Base-by-base conservation (phyloP, 1,140 invertebrate genomes). In the Spodoptera frugiperda region DNA sequence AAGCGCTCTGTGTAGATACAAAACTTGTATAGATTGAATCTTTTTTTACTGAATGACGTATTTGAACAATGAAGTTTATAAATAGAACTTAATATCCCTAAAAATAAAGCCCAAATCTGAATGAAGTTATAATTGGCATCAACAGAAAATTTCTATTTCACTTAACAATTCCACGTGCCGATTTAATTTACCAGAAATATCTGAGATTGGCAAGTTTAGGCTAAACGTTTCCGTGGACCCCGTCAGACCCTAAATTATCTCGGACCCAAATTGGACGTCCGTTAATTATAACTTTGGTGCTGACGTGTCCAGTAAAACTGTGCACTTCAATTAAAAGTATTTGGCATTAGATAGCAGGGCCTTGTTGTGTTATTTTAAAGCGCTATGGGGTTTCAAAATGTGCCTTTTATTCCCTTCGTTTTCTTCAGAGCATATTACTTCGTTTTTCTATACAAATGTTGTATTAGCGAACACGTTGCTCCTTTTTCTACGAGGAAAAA, bases 231-330 rank as follows among this genome's bases (percentile, higher is more conserved):
- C 63, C 44, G 44, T 21, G 67, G 49, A 17, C 30, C 67, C 67
- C 51, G 68, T 55, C 53, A 55, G 17, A 57, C 68, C 68, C 53
- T 39, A 71, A 84, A 87, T 87, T 85, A 86, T 84, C 68, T 81
- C 78, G 73, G 63, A 72, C 46, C 77, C 76, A 82, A 88, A 88
- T 81, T 78, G 82, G 82, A 79, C 81, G 82, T 74, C 67, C 83
- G 80, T 90, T 90, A 88, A 90, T 90, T 90, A 90, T 90, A 89
- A 89, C 87, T 71, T 89, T 88, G 81, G 72, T 49, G 67, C 80
- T 80, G 74, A 75, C 55, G 73, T 80, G 80, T 83, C 76, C 78
- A 78, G 75, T 79, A 84, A 83, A 86, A 84, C 79, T 84, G 82
- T 80, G 81, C 81, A 81, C 76, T 84, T 85, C 79, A 89, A 86